Conservation (phyloP, 2,113 vertebrate species). For the Psammodynastes pulverulentus region DNA sequence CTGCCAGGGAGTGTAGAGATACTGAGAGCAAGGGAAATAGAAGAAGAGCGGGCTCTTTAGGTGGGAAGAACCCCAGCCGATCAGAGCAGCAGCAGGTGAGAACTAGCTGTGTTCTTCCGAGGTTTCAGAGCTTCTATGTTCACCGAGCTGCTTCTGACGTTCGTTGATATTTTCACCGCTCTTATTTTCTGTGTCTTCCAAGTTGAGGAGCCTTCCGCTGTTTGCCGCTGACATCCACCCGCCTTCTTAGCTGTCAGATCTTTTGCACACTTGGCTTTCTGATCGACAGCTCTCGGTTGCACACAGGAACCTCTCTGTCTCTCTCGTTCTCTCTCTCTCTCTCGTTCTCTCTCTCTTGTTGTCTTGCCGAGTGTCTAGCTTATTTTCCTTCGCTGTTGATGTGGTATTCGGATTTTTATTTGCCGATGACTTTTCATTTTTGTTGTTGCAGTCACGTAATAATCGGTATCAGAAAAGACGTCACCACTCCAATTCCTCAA, state of each 20-base stretch:
- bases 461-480: conserved; percentile 90
- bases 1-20: conserved; percentile 35
- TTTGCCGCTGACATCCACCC: conserved; percentile 14
- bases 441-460: conserved; percentile 83
- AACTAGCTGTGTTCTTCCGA: conserved; percentile 62
- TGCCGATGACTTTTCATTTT: conserved; percentile 82
- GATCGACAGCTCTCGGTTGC: conserved; percentile 29
- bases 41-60: conserved; percentile 16
- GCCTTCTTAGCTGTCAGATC: not conserved
- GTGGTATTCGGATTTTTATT: conserved; percentile 88
- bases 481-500: conserved; percentile 93
- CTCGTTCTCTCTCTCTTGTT: conserved; percentile 51
- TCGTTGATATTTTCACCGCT: conserved; percentile 62
- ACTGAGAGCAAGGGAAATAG: conserved; percentile 23
- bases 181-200: conserved; percentile 69
- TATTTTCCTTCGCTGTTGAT: conserved; percentile 76
- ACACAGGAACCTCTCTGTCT: not conserved
- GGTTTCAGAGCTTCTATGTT: conserved; percentile 65
- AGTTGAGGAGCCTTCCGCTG: conserved; percentile 74
- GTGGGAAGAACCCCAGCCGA: not conserved
- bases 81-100: conserved; percentile 41
- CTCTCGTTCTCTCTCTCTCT: not conserved
- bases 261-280: conserved; percentile 45
- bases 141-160: conserved; percentile 73
- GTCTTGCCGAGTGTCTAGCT: conserved; percentile 81